A percentile compares a stretch with the other conserved stretches of the same genome.
Conservation (phyloP, 2,113 vertebrate species). For the Climacteris rufus region DNA sequence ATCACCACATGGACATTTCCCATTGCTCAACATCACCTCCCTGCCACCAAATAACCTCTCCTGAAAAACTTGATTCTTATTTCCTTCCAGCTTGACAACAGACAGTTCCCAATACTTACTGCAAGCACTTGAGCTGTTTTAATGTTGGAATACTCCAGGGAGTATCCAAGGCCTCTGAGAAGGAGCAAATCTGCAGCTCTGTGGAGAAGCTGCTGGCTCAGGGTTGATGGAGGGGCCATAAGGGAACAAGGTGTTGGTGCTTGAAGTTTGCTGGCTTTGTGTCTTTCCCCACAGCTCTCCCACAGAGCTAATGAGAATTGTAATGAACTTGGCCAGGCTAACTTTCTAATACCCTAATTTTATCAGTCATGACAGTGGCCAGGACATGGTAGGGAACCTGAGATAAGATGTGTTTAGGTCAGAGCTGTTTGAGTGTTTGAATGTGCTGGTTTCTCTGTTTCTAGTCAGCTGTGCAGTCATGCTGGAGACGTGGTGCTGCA, state of each 20-base stretch:
- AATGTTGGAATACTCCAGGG: background rate
- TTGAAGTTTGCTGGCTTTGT: background rate
- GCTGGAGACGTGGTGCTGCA: background rate
- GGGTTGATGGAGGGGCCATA: rapidly evolving
- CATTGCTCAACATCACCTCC: background rate
- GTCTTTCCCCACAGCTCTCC: background rate
- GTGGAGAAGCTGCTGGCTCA: background rate
- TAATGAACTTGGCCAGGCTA: background rate
- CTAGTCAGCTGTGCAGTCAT: background rate
- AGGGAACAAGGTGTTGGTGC: background rate
- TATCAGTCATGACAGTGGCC: too few species aligned
- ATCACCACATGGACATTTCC: background rate
- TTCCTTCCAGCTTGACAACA: background rate
- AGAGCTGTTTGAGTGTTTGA: background rate
- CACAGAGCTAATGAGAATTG: background rate
- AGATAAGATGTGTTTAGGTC: background rate
- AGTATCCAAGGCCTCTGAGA: background rate
- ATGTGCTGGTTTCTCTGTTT: background rate
- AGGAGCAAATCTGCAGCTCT: background rate
- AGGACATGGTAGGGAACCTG: rapidly evolving
- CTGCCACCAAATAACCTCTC: background rate
- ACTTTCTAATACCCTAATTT: background rate
- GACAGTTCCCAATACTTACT: background rate
- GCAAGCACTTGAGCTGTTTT: background rate
- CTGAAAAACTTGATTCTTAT: background rate